phyloP scores from a whole-genome alignment of 2,888 invertebrate genomes.

The Caenorhabditis drosophilae region DNA sequence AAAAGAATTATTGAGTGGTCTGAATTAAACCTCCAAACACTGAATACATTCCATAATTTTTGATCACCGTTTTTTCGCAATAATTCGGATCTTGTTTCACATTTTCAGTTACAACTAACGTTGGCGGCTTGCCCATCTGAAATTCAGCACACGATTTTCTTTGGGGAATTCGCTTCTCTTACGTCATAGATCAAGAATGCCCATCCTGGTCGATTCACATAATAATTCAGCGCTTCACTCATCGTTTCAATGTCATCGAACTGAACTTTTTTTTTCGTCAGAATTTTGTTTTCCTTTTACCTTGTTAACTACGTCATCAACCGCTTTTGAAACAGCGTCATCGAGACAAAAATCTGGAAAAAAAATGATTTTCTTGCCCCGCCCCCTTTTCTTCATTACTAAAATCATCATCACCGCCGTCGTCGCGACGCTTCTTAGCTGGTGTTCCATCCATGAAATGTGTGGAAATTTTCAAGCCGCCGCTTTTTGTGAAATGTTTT shows the following conservation, averaged over 20 bases:
- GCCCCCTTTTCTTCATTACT: too few relatives aligned
- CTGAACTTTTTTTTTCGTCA: too few relatives aligned
- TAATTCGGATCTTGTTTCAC: slow-evolving; percentile 41
- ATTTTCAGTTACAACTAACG: slow-evolving; percentile 34
- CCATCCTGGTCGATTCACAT: slow-evolving; percentile 49
- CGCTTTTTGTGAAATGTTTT: not conserved
- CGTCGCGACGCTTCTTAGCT: slow-evolving; percentile 13
- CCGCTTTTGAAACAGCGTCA: slow-evolving; percentile 18
- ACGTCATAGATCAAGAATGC: slow-evolving; percentile 46
- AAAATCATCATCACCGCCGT: slow-evolving; percentile 26
- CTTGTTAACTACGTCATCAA: slow-evolving; percentile 36
- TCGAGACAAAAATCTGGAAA: slow-evolving; percentile 45
- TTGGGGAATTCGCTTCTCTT: too few relatives aligned
- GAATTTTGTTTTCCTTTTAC: not conserved
- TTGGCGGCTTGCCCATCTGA: slow-evolving; percentile 38
- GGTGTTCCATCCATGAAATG: slow-evolving; percentile 17
- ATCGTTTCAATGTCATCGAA: slow-evolving; percentile 34
- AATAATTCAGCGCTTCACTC: slow-evolving; percentile 36
- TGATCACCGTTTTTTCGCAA: slow-evolving; percentile 34
- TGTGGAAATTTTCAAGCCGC: slow-evolving; percentile 7
- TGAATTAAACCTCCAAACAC: slow-evolving; percentile 28
- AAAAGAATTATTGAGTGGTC: not conserved
- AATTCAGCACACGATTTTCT: too few relatives aligned
- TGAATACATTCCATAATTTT: slow-evolving; percentile 21
- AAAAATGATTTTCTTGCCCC: not conserved